Base-by-base conservation (phyloP, 2,113 vertebrate genomes). In the Elephas maximus region DNA sequence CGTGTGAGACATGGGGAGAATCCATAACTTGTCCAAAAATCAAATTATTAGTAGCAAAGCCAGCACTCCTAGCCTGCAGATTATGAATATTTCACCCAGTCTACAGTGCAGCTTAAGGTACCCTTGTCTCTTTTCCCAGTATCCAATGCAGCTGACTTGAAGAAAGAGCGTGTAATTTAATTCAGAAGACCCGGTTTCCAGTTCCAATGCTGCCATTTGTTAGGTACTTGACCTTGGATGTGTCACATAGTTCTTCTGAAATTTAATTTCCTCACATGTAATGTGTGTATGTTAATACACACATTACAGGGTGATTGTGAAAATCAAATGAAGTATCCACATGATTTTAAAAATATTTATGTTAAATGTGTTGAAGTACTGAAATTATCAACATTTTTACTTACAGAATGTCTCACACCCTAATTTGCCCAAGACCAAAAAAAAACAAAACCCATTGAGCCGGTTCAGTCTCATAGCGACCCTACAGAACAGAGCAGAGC, bases 361-460 rank as follows among this genome's bases (percentile, higher is more conserved):
- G 63, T 78, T 53, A 37, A 91, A 65, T 78, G 28, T 62, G n/a
- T 84, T 33, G 0, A 89, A 60, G 7, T 74, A 82, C 21, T 53
- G 24, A 91, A 78, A 79, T 93, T 51, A 73, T 57, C 9, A 65
- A 88, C 33, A 33, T 91, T 74, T 84, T 73, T n/a, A 91, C 21
- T 67, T 45, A 91, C 26, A 65, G 41, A 62, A 37, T 65, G 45
- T 65, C 79, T 79, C 45, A 79, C 1, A 44, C 18, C 2, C 53
- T 78, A 83, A 45, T 33, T 53, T 63, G 53, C 62, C 83, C 2
- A n/a, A 84, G 30, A 20, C 24, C 37, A 10, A 15, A 14, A 57
- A 17, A 48, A 57, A 57, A 14, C 15, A 17, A 57, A 57, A 57
- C 53, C 15, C 11, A 57, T 17, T 15, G 53, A 57, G 15, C 15